These are phyloP conservation scores for Emys orbicularis DNA, from an alignment of 2,797 vertebrate species.

Conservation along the genomic window DNA sequence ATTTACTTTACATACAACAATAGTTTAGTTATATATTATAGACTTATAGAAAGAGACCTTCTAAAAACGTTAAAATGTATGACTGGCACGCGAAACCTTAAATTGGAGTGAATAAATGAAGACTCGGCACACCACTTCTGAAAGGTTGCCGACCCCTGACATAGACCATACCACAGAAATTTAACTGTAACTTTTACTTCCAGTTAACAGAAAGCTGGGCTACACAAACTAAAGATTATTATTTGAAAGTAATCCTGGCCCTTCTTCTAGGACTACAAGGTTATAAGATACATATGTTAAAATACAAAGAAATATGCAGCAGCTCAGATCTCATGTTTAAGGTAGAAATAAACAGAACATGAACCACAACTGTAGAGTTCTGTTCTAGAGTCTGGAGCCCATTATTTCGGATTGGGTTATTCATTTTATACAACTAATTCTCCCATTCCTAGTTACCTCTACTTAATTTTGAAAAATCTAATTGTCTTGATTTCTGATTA, in stretches of 20 bases:
- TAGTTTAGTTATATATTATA: too few species aligned
- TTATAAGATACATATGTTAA: neutral
- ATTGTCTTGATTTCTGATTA: neutral
- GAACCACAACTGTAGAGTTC: neutral
- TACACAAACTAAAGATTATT: neutral
- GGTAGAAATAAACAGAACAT: neutral
- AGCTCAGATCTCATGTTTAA: neutral
- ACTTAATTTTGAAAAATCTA: neutral
- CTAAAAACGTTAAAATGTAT: too few species aligned
- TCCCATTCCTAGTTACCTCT: neutral
- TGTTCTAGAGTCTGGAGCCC: neutral
- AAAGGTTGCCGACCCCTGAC: neutral
- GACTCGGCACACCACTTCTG: too few species aligned
- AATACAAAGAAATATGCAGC: neutral
- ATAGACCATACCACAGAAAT: neutral
- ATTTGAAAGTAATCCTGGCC: slow-evolving; percentile 1
- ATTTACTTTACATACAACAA: too few species aligned
- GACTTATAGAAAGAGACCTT: too few species aligned
- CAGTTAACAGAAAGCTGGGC: neutral
- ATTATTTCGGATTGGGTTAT: neutral
- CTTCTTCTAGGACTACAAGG: neutral
- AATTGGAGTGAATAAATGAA: too few species aligned
- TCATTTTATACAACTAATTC: neutral
- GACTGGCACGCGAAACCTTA: too few species aligned
- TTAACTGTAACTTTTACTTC: neutral